These are phyloP conservation scores for Leptinotarsa undecemlineata DNA, from an alignment of 1,140 invertebrate genomes.

Conservation along the genomic window DNA sequence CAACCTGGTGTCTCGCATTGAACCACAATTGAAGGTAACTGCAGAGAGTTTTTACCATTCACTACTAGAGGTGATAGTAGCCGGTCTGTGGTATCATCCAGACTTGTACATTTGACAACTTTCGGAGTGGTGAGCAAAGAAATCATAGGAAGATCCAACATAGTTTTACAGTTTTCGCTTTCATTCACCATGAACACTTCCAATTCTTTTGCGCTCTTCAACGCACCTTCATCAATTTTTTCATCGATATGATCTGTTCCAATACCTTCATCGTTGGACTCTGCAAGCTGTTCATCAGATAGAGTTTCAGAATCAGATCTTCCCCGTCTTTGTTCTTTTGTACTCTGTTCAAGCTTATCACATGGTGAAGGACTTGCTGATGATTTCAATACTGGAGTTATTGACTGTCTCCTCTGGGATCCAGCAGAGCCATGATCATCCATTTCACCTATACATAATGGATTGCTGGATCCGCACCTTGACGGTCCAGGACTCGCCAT, in stretches of 20 bases:
- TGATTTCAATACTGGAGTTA: conserved; percentile 58
- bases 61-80: conserved; percentile 41
- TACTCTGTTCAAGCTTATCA: conserved; percentile 43
- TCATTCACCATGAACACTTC: conserved; percentile 62
- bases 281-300: conserved; percentile 67
- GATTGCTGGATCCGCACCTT: conserved; percentile 76
- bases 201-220: conserved; percentile 68
- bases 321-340: conserved; percentile 56
- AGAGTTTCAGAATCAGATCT: conserved; percentile 70
- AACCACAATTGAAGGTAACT: conserved; percentile 67
- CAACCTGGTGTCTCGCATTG: conserved; percentile 58
- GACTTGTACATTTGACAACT: conserved; percentile 38
- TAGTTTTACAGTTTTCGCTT: conserved; percentile 48
- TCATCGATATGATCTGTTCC: conserved; percentile 68
- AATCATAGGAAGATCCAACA: conserved; percentile 53
- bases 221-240: conserved; percentile 66
- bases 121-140: conserved; percentile 37
- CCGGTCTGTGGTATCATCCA: conserved; percentile 54
- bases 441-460: conserved; percentile 70
- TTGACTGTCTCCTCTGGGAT: conserved; percentile 57
- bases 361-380: conserved; percentile 55
- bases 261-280: conserved; percentile 74
- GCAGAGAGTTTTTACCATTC: conserved; percentile 53
- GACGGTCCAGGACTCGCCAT: conserved; percentile 79
- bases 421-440: conserved; percentile 66